Evolutionary conservation across 2,797 vertebrate species (phyloP), one percentile per base, ranked within the genome.

Genomic region (Falco concolor): DNA sequence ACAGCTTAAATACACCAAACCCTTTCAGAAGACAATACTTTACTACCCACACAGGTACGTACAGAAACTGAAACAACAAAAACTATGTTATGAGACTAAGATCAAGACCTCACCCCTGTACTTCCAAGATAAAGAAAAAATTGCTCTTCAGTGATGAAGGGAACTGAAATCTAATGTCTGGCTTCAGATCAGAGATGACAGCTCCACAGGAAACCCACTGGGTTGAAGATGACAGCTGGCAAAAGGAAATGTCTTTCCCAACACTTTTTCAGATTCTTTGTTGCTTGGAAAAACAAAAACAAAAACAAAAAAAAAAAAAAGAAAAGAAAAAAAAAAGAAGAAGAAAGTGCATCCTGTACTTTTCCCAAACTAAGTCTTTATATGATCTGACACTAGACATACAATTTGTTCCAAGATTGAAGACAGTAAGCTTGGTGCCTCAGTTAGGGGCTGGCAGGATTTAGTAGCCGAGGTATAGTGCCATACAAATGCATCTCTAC

Each of bases 201-300:
- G 47, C 65, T 88, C 65, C 81, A 67, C 24, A 91, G 69, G 83
- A 96, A 91, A 49, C 8, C 44, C 49, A 63, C 32, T 54, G 24
- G 13, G 42, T 0, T 84, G 47, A 84, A 90, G 44, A 85, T 6
- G 28, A 87, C 47, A 90, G 61, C 27, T 54, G 38, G 34, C 78
- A 12, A 94, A 75, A 86, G 47, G 56, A 82, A 84, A 32, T 72
- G 5, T 80, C 19, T 40, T 87, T 68, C 36, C 12, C 57, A 84
- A 47, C 13, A 64, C 19, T 50, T 95, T 72, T 87, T 59, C 36
- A 52, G 10, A 59, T n/a, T 54, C 34, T 75, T 73, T 61, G 27
- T 38, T 91, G 45, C 21, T 61, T 56, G 15, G 22, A 11, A 27
- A 23, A 32, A 15, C 6, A 7, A 42, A 42, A 42, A 42, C 15